phyloP scores from a whole-genome alignment of 2,888 invertebrate genomes.

The Periphyllus acericola region DNA sequence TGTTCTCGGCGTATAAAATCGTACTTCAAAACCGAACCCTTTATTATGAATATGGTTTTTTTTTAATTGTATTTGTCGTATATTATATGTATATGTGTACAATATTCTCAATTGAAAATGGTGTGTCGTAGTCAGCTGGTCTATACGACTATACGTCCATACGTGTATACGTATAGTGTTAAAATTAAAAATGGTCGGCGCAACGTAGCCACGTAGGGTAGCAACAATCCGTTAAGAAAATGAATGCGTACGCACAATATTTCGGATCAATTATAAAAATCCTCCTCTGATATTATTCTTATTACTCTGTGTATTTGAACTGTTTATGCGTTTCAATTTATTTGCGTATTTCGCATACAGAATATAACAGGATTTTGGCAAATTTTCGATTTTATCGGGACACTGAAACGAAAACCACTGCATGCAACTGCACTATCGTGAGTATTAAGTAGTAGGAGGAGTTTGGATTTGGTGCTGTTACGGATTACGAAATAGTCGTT shows the following conservation, averaged over 20 bases:
- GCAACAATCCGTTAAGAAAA: not conserved
- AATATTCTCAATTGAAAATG: not conserved
- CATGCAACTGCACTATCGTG: too few relatives aligned
- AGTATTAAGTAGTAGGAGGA: too few relatives aligned
- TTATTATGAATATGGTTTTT: not conserved
- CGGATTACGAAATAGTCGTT: constrained; percentile 18
- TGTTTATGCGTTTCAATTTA: not conserved
- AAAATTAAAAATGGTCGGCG: not conserved
- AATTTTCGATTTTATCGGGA: not conserved
- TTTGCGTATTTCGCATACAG: not conserved
- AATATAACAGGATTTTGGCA: not conserved
- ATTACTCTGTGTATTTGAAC: not conserved
- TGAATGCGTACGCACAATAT: not conserved
- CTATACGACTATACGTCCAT: too few relatives aligned
- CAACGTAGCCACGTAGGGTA: not conserved
- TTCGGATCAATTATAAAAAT: too few relatives aligned
- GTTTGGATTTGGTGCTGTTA: not conserved
- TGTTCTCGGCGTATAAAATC: constrained; percentile 2
- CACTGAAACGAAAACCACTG: not conserved
- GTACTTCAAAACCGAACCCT: constrained; percentile 22
- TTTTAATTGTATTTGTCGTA: not conserved
- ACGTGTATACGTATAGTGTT: not conserved
- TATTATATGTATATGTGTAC: not conserved
- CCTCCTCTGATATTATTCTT: not conserved
- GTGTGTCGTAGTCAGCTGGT: not conserved